phyloP scores from a whole-genome alignment of 2,113 vertebrate species.

The Sciurus niger region DNA sequence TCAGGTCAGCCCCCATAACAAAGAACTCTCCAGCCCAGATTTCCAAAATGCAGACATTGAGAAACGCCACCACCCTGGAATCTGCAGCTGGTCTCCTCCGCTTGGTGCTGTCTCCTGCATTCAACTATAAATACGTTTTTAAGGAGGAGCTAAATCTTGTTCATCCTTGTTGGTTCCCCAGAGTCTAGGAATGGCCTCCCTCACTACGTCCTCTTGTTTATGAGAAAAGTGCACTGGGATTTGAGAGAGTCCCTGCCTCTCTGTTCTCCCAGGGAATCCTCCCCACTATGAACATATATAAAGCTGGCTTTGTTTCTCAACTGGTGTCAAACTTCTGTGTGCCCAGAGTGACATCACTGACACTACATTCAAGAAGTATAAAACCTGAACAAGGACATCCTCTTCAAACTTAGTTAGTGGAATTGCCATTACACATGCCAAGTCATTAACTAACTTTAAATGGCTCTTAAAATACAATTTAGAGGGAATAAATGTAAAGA shows the following conservation, averaged over 20 bases:
- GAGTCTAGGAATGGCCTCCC: not conserved
- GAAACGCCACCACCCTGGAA: not conserved
- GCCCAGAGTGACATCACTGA: not conserved
- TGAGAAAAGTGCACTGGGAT: not conserved
- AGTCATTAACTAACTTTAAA: not conserved
- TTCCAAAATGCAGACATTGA: not conserved
- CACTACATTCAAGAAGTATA: not conserved
- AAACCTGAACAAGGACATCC: no score
- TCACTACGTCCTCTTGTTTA: not conserved
- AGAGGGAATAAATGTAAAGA: not conserved
- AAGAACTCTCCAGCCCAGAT: not conserved
- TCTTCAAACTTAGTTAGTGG: no score
- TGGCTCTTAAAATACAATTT: not conserved
- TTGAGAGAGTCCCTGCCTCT: not conserved
- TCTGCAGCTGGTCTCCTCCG: not conserved
- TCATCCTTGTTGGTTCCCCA: not conserved
- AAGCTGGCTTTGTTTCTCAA: not conserved
- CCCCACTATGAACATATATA: not conserved
- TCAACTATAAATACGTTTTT: not conserved
- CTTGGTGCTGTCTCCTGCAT: not conserved
- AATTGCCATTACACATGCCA: no score
- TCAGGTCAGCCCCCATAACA: not conserved
- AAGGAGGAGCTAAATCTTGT: not conserved
- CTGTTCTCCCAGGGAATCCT: not conserved
- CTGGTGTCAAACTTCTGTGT: not conserved